Evolutionary conservation across 2,113 vertebrate species (phyloP).

Genomic region (Oryzias celebensis): DNA sequence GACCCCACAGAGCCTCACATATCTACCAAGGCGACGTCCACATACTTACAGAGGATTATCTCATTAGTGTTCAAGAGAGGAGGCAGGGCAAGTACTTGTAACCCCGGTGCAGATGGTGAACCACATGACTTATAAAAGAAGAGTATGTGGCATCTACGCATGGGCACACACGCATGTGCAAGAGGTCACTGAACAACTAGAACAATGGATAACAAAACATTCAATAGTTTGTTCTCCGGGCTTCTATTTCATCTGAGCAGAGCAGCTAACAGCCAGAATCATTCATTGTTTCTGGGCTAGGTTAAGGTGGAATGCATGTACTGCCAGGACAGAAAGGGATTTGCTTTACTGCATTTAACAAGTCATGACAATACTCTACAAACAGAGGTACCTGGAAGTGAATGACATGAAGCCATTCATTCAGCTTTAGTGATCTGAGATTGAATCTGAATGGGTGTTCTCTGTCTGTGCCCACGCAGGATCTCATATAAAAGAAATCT

Average conservation of each 20-base stretch:
- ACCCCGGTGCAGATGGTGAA: conserved; percentile 67
- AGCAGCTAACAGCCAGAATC: conserved; percentile 24
- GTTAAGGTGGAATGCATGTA: neutral
- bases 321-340: conserved; percentile 3
- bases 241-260: conserved; percentile 52
- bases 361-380: neutral
- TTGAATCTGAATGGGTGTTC: neutral
- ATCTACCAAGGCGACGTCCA: conserved; percentile 26
- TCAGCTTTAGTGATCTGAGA: neutral
- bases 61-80: conserved; percentile 64
- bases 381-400: neutral
- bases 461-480: neutral
- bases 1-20: conserved; percentile 12
- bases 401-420: neutral
- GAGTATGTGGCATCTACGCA: conserved; percentile 13
- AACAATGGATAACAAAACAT: conserved; percentile 71
- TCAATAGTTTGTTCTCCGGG: conserved; percentile 68
- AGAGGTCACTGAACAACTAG: conserved; percentile 34
- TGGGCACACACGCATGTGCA: conserved; percentile 41
- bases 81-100: conserved; percentile 54
- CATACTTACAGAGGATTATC: conserved; percentile 76
- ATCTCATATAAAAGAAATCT: neutral
- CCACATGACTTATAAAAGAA: conserved; percentile 66
- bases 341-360: conserved; percentile 1
- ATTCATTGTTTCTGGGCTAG: conserved; percentile 32